Percentiles rank a stretch among this genome's conserved stretches.
Evolutionary conservation across 2,797 vertebrate genomes (phyloP).

Genomic region (Anabacerthia variegaticeps): DNA sequence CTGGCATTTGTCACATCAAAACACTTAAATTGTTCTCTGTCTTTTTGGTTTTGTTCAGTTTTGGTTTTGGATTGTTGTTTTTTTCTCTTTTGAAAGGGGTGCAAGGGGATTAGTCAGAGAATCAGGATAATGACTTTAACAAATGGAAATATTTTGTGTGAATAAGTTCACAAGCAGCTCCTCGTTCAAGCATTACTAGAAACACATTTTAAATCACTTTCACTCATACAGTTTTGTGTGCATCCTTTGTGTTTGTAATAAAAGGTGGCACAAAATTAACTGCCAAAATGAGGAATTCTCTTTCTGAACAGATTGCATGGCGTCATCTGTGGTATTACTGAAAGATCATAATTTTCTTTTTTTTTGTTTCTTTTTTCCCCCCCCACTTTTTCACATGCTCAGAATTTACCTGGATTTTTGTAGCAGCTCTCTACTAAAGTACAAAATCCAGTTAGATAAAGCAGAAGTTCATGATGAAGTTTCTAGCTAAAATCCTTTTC

Average conservation of each 20-base stretch:
- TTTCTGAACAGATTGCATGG: not conserved
- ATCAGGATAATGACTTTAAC: slow-evolving; percentile 18
- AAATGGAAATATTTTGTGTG: not conserved
- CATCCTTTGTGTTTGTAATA: not conserved
- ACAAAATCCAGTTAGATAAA: not conserved
- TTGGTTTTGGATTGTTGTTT: not conserved
- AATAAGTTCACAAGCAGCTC: not conserved
- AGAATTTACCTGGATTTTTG: not conserved
- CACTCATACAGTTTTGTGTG: not conserved
- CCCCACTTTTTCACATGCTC: not conserved
- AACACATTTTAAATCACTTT: slow-evolving; percentile 18
- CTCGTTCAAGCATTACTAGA: not conserved
- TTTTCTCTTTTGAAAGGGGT: not conserved
- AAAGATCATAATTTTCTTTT: not conserved
- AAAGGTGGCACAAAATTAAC: not conserved
- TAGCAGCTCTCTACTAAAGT: not conserved
- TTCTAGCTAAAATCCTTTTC: not conserved
- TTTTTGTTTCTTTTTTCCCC: no score
- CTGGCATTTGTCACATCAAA: slow-evolving; percentile 12
- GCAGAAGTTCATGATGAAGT: not conserved
- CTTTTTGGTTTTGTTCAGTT: not conserved
- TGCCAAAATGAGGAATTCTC: not conserved
- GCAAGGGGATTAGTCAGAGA: not conserved
- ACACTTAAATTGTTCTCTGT: not conserved
- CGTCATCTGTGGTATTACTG: not conserved